A percentile compares a stretch with the other conserved stretches of the same genome.
These are phyloP conservation scores for Chunga burmeisteri DNA, from an alignment of 2,113 vertebrate species.

Conservation along the genomic window DNA sequence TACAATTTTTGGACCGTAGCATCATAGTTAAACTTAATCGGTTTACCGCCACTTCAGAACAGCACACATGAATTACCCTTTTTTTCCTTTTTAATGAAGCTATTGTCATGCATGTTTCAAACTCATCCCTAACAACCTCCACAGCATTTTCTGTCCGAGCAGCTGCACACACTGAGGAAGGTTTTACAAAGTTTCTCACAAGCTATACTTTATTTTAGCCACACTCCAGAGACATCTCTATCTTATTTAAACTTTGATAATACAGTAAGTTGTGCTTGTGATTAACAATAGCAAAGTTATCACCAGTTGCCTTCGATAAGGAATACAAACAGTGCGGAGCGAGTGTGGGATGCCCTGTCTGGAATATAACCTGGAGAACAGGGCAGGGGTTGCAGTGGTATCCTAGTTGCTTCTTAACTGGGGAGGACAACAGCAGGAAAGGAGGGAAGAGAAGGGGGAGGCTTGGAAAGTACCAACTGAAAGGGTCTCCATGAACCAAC, in stretches of 20 bases:
- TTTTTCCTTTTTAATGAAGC: neutral
- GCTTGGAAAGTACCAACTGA: neutral
- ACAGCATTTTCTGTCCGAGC: neutral
- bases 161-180: neutral
- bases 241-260: conserved; percentile 67
- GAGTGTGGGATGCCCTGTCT: neutral
- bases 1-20: neutral
- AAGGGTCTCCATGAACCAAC: neutral
- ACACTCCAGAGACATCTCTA: neutral
- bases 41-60: neutral
- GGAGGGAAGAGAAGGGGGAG: neutral
- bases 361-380: neutral
- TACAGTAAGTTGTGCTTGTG: neutral
- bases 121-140: neutral
- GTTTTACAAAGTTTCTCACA: neutral
- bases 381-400: neutral
- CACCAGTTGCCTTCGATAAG: conserved; percentile 50
- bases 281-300: conserved; percentile 45
- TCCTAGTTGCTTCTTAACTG: neutral
- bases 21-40: neutral
- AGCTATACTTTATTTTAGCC: neutral
- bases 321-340: conserved; percentile 28
- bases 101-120: neutral
- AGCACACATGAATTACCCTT: neutral
- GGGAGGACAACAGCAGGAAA: neutral